phyloP scores from a whole-genome alignment of 2,888 invertebrate genomes.

The Harpagoxenus sublaevis region DNA sequence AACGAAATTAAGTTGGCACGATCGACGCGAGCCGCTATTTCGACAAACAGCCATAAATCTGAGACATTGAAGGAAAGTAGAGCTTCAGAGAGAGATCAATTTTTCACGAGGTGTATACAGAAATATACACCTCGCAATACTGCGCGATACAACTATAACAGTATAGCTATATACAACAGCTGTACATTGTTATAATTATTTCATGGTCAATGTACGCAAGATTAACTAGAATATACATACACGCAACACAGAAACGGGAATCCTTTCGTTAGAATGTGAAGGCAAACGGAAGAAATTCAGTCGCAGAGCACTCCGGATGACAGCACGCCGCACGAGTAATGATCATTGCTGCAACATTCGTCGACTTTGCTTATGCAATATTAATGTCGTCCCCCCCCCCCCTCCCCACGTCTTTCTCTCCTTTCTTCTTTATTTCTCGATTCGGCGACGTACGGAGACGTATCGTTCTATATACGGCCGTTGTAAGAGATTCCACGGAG shows the following conservation, averaged over 20 bases:
- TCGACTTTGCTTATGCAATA: background rate
- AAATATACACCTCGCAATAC: background rate
- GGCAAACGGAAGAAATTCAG: background rate
- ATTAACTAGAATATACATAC: background rate
- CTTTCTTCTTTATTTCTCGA: background rate
- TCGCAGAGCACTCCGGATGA: background rate
- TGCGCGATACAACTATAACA: too few species aligned
- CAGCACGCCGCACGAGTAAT: background rate
- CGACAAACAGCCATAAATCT: background rate
- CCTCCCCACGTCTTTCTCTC: background rate
- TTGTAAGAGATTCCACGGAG: background rate
- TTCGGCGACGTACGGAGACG: background rate
- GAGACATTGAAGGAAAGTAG: background rate
- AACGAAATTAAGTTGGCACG: slow-evolving; percentile 32
- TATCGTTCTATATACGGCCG: background rate
- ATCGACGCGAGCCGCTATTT: slow-evolving; percentile 11
- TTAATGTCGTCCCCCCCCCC: background rate
- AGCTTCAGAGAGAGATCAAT: background rate
- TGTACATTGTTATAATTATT: background rate
- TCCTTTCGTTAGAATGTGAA: background rate
- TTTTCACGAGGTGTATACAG: background rate
- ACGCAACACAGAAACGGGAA: background rate
- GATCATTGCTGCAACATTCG: background rate
- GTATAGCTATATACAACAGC: background rate
- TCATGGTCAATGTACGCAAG: slow-evolving; percentile 10